Evolutionary conservation across 1,140 invertebrate species (phyloP).

Genomic region (Pinna nobilis): DNA sequence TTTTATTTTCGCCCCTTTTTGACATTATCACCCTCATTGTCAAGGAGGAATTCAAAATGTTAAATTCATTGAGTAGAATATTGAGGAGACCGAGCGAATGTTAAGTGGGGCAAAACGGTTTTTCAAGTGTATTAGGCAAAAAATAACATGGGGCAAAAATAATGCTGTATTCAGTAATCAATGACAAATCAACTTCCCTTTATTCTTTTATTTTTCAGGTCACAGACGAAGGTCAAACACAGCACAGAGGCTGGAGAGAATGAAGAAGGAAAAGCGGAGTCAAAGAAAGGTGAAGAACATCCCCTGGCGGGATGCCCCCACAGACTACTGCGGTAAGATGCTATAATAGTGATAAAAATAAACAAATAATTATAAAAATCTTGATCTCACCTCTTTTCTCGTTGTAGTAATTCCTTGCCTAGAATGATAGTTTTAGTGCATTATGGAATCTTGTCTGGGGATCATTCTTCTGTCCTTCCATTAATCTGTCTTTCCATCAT

Average conservation of each 20-base stretch:
- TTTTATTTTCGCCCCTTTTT: background rate
- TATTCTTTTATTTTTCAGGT: constrained; percentile 72
- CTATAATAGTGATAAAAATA: background rate
- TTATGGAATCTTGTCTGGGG: too few relatives aligned
- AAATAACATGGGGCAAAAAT: too few relatives aligned
- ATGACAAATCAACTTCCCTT: too few relatives aligned
- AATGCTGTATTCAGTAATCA: too few relatives aligned
- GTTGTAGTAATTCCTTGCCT: too few relatives aligned
- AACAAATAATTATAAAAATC: too few relatives aligned
- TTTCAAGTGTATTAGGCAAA: too few relatives aligned
- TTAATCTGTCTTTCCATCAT: too few relatives aligned
- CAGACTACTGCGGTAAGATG: constrained; percentile 48
- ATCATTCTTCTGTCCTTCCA: too few relatives aligned
- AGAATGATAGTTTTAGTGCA: too few relatives aligned
- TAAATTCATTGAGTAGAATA: background rate
- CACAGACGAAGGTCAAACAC: constrained; percentile 90
- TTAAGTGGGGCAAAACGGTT: too few relatives aligned
- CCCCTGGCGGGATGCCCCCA: constrained; percentile 71
- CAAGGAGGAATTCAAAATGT: background rate
- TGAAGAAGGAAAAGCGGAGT: constrained; percentile 87
- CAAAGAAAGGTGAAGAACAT: constrained; percentile 77
- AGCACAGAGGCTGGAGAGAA: constrained; percentile 89
- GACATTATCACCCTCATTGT: background rate
- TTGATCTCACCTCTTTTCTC: too few relatives aligned
- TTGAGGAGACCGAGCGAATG: background rate